Evolutionary conservation across 2,113 vertebrate genomes (phyloP), one percentile per base, ranked within the genome.

Genomic region (Dermatemys mawii): DNA sequence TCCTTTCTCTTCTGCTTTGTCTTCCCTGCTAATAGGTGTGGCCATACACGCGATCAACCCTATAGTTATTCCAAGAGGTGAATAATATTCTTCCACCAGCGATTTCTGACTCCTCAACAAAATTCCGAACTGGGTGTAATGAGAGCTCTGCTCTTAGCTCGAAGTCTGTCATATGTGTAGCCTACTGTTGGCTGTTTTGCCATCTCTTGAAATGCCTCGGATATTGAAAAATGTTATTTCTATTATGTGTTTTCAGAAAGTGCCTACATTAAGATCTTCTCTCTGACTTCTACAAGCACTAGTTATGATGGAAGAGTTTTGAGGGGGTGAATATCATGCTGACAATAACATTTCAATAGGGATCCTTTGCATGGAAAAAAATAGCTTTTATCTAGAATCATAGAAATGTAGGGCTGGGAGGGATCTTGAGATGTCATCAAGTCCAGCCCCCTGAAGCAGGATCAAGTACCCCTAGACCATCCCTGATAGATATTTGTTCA

Each of bases 1-100:
- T 83, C 14, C 7, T 8, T 44, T 87, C 73, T 50, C 24, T n/a
- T 55, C 79, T 91, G 70, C 44, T 85, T 60, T 53, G 60, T 60
- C 80, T 81, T 46, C 35, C 87, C 80, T 90, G 26, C 44, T 84
- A 3, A 0, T 80, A 93, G 38, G 86, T n/a, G 13, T 8, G 27
- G 70, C 82, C 73, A 46, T 1, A 0, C 90, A 60, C 83, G 54
- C 80, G 6, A 0, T 67, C 49, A 16, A 80, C 32, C 29, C 50
- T 86, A 86, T 84, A 93, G 54, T 80, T 92, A 86, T 90, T 79
- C 78, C 85, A 92, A 93, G 48, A 50, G 83, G 53, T 95, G 93
- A 97, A 95, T 97, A 87, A 93, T 57, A 93, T 90, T 89, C 49
- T 70, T 93, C 93, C 96, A 84, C 90, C 86, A 95, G 48, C 13